These are phyloP conservation scores for Melanotaenia maccullochi DNA, from an alignment of 2,797 vertebrate genomes.

Conservation along the genomic window DNA sequence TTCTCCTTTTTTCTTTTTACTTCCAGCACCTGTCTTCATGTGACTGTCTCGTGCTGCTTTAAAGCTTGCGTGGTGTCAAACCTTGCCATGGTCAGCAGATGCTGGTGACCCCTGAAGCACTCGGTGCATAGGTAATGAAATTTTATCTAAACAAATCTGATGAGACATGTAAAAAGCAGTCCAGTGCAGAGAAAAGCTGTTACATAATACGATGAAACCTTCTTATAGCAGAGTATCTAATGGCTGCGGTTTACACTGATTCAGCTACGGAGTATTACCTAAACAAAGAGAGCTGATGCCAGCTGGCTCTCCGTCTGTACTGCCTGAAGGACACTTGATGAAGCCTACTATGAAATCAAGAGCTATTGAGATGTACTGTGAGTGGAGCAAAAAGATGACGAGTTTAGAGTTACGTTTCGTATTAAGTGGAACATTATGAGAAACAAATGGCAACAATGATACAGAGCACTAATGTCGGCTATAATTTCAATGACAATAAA, in stretches of 20 bases:
- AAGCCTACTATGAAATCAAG: conserved; percentile 52
- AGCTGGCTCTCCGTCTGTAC: conserved; percentile 65
- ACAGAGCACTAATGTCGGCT: conserved; percentile 44
- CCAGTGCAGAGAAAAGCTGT: conserved; percentile 26
- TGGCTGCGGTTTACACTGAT: conserved; percentile 53
- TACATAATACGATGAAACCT: conserved; percentile 60
- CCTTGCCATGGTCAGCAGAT: conserved; percentile 47
- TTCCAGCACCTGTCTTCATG: background rate
- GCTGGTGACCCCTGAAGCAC: conserved; percentile 26
- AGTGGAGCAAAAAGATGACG: conserved; percentile 39
- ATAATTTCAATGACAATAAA: conserved; percentile 30
- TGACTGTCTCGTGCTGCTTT: background rate
- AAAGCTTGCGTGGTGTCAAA: conserved; percentile 5
- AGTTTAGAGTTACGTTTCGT: conserved; percentile 50
- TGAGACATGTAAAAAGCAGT: conserved; percentile 18
- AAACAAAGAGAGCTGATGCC: conserved; percentile 68
- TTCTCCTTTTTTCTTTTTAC: background rate
- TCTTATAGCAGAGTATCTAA: conserved; percentile 52
- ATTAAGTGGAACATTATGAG: conserved; percentile 28
- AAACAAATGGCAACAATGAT: conserved; percentile 28
- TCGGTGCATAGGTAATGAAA: conserved; percentile 36
- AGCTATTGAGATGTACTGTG: conserved; percentile 43
- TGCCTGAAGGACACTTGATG: conserved; percentile 64
- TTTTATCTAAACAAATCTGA: conserved; percentile 38
- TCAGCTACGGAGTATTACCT: conserved; percentile 60